phyloP scores from a whole-genome alignment of 2,113 vertebrate genomes.

The Dipodomys stephensi region DNA sequence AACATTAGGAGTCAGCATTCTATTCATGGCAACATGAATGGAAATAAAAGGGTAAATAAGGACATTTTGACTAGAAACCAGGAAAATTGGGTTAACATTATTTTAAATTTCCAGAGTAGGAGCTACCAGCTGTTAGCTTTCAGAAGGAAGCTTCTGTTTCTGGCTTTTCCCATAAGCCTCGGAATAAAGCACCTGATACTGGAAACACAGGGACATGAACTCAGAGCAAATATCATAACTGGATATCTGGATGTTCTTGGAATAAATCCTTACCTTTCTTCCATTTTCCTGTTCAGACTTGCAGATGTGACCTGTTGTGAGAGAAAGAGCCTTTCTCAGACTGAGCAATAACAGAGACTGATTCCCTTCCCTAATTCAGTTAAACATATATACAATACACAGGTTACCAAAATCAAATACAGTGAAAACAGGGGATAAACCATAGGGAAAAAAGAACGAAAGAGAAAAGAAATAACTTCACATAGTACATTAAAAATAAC shows the following conservation, averaged over 20 bases:
- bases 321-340: background rate
- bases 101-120: background rate
- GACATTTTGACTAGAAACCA: no score
- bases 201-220: background rate
- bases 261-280: background rate
- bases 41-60: no score
- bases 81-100: background rate
- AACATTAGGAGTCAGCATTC: no score
- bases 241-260: background rate
- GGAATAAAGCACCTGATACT: background rate
- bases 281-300: background rate
- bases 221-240: background rate
- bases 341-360: background rate
- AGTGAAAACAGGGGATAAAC: no score
- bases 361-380: no score
- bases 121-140: background rate
- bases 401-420: no score
- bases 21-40: background rate
- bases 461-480: no score
- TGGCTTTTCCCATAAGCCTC: background rate
- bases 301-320: background rate
- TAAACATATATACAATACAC: no score
- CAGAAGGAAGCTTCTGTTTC: background rate
- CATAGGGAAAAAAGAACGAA: no score
- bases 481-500: no score